Base-by-base conservation (phyloP, 2,797 vertebrate genomes). In the Lateolabrax maculatus region DNA sequence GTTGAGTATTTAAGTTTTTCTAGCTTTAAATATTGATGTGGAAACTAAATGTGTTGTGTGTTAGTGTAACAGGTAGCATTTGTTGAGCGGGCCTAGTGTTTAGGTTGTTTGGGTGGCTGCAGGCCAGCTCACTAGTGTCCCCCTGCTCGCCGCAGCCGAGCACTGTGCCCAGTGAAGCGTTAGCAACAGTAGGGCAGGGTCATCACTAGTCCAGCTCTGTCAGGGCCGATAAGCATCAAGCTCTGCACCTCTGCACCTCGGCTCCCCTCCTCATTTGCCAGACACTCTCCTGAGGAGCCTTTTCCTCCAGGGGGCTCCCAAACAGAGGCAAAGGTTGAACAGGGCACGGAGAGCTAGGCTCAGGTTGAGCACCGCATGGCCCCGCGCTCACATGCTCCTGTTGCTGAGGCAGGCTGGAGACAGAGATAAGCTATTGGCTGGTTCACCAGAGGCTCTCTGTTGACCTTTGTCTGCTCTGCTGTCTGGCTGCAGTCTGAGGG, bases 151-250 rank as follows among this genome's bases (percentile, higher is more conserved):
- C 37, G 51, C 87, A 72, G 84, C 80, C 39, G 46, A 83, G 83
- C 36, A 78, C 74, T 84, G 79, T 89, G 92, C 77, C 87, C 90
- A 90, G 71, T 60, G 79, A 89, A 92, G 93, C 93, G 77, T 94
- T 89, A 91, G 87, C 78, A 84, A 71, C 85, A 80, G 77, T 64
- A 70, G 36, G 84, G 81, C 77, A 84, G 90, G 94, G 95, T 95
- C 94, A 95, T 85, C 86, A 85, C 85, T 81, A 89, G 92, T 89
- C 88, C 93, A 93, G 88, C 89, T 90, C 92, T 94, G 94, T 95
- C 95, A 94, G 71, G 64, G 64, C 75, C 44, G 68, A 95, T 96
- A 44, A 95, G 68, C 89, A 69, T 96, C 95, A 95, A 87, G 72
- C 82, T 55, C 56, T 79, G 84, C 86, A 83, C 79, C 82, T 55